These are phyloP conservation scores for Brachirus orientalis DNA, from an alignment of 2,113 vertebrate species.

Conservation along the genomic window DNA sequence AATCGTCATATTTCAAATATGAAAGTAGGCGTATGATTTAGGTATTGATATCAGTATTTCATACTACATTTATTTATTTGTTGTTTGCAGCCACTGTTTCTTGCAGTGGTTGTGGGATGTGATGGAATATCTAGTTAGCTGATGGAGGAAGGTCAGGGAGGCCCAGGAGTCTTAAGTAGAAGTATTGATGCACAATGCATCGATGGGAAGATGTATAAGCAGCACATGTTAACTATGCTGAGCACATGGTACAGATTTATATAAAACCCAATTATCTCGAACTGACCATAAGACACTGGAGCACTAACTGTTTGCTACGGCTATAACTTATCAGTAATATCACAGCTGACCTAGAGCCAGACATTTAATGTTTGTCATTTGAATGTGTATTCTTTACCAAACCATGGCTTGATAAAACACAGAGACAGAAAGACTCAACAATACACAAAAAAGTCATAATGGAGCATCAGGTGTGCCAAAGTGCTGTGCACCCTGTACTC, in stretches of 20 bases:
- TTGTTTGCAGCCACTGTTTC: not conserved
- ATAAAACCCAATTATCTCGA: not conserved
- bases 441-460: too few species aligned
- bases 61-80: not conserved
- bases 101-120: not conserved
- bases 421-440: too few species aligned
- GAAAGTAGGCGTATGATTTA: not conserved
- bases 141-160: not conserved
- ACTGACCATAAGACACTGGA: not conserved
- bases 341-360: too few species aligned
- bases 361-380: too few species aligned
- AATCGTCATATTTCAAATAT: not conserved
- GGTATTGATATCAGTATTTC: not conserved
- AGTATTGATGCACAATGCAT: not conserved
- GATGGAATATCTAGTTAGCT: not conserved
- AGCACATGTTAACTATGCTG: not conserved
- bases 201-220: not conserved
- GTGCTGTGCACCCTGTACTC: too few species aligned
- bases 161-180: not conserved
- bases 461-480: too few species aligned
- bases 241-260: too few species aligned
- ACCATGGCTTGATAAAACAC: too few species aligned
- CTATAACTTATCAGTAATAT: too few species aligned
- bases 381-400: too few species aligned
- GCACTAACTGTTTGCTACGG: too few species aligned